A percentile compares a stretch with the other conserved stretches of the same genome.
These are phyloP conservation scores for Heliothis subflexa DNA, from an alignment of 1,140 invertebrate species.

Conservation along the genomic window DNA sequence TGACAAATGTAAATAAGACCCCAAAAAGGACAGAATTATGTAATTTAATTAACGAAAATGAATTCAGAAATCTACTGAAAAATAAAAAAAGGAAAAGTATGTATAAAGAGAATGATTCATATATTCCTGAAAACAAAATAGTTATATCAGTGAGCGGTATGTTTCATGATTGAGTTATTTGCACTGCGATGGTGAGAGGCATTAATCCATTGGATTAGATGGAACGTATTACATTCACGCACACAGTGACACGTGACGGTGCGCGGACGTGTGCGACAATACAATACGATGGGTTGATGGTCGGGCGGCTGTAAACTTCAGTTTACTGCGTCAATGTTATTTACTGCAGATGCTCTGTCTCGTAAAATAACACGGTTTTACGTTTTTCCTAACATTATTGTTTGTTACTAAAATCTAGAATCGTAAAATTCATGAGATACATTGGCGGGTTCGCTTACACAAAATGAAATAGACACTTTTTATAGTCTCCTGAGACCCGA, in stretches of 20 bases:
- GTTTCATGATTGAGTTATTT: too few species aligned
- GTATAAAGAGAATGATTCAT: too few species aligned
- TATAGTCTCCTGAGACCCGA: background rate
- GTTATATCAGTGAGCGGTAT: too few species aligned
- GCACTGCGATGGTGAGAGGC: too few species aligned
- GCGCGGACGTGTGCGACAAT: background rate
- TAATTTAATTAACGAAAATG: constrained; percentile 18
- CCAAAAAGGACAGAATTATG: background rate
- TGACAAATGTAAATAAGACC: background rate
- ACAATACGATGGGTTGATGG: constrained; percentile 13
- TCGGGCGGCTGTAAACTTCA: constrained; percentile 16
- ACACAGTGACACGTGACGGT: too few species aligned
- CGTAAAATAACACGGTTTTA: constrained; percentile 30
- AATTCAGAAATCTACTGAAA: constrained; percentile 2
- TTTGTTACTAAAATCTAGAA: constrained; percentile 8
- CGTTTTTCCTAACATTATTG: constrained; percentile 10
- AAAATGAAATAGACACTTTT: constrained; percentile 1
- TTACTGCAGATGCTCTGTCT: constrained; percentile 19
- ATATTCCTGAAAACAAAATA: too few species aligned
- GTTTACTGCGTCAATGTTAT: constrained; percentile 23
- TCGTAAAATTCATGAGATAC: constrained; percentile 10
- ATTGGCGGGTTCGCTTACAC: background rate
- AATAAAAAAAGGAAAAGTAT: too few species aligned
- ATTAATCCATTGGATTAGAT: too few species aligned
- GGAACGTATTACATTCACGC: background rate